Conservation (phyloP, 2,888 invertebrate species). For the Dicyrtoma fusca region DNA sequence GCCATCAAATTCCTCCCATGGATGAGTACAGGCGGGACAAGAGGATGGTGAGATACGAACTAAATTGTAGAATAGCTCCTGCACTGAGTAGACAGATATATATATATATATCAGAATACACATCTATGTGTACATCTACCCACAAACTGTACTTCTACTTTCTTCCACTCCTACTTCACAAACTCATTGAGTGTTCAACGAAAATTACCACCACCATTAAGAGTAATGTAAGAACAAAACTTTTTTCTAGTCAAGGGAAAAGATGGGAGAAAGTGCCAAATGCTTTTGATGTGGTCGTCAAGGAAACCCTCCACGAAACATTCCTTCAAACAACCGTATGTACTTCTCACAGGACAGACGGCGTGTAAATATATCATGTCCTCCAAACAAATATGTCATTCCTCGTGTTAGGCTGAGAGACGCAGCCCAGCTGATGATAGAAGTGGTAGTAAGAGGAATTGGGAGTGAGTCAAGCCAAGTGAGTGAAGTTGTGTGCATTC, state of each 20-base stretch:
- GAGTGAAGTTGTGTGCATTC: too few species aligned
- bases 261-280: constrained; percentile 30
- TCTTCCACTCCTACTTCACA: constrained; percentile 1
- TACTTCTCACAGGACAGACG: neutral
- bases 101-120: too few species aligned
- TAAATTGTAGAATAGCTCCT: too few species aligned
- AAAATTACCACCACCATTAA: constrained; percentile 30
- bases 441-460: neutral
- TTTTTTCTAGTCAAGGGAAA: constrained; percentile 6
- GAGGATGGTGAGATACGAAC: too few species aligned
- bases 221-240: constrained; percentile 16
- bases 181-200: constrained; percentile 13
- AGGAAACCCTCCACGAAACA: constrained; percentile 29
- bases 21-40: neutral
- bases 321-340: constrained; percentile 12
- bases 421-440: neutral
- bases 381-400: neutral
- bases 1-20: neutral
- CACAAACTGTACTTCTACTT: neutral
- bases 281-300: constrained; percentile 28
- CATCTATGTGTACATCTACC: neutral
- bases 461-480: neutral
- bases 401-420: too few species aligned
- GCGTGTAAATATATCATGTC: neutral
- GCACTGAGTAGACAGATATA: too few species aligned